Evolutionary conservation across 2,797 vertebrate species (phyloP).

Genomic region (Takifugu ocellatus): DNA sequence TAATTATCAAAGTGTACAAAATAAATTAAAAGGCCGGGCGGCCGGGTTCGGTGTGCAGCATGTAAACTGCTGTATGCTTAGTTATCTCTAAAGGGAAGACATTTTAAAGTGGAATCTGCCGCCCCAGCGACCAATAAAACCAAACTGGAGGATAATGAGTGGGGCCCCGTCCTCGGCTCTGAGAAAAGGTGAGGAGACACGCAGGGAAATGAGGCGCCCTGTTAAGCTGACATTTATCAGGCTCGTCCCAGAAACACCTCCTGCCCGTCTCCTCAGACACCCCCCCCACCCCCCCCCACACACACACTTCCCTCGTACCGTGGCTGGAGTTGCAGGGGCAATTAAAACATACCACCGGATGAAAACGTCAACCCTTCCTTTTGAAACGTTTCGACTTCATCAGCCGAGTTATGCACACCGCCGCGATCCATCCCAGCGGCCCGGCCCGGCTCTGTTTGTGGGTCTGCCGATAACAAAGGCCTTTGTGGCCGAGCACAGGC

Average conservation of each 20-base stretch:
- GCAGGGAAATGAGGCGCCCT: slow-evolving; percentile 61
- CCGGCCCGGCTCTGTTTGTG: slow-evolving; percentile 64
- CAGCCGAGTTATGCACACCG: slow-evolving; percentile 62
- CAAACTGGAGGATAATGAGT: slow-evolving; percentile 61
- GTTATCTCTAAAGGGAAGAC: slow-evolving; percentile 51
- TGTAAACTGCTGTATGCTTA: slow-evolving; percentile 50
- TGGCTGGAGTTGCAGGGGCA: slow-evolving; percentile 48
- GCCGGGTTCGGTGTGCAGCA: slow-evolving; percentile 43
- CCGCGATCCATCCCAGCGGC: slow-evolving; percentile 62
- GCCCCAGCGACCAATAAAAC: slow-evolving; percentile 43
- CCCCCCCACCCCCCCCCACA: neutral
- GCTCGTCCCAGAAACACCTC: slow-evolving; percentile 58
- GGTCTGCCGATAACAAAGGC: slow-evolving; percentile 71
- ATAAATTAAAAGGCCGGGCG: slow-evolving; percentile 48
- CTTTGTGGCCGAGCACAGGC: slow-evolving; percentile 65
- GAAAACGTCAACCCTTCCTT: slow-evolving; percentile 62
- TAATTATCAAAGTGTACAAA: slow-evolving; percentile 71
- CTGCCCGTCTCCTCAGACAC: slow-evolving; percentile 34
- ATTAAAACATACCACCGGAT: slow-evolving; percentile 75
- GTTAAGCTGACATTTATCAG: slow-evolving; percentile 72
- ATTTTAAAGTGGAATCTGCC: slow-evolving; percentile 18
- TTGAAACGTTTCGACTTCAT: slow-evolving; percentile 65
- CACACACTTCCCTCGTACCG: slow-evolving; percentile 36
- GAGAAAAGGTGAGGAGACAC: slow-evolving; percentile 44
- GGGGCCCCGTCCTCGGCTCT: slow-evolving; percentile 36